phyloP scores from a whole-genome alignment of 2,888 invertebrate genomes.

The Nebria salina region DNA sequence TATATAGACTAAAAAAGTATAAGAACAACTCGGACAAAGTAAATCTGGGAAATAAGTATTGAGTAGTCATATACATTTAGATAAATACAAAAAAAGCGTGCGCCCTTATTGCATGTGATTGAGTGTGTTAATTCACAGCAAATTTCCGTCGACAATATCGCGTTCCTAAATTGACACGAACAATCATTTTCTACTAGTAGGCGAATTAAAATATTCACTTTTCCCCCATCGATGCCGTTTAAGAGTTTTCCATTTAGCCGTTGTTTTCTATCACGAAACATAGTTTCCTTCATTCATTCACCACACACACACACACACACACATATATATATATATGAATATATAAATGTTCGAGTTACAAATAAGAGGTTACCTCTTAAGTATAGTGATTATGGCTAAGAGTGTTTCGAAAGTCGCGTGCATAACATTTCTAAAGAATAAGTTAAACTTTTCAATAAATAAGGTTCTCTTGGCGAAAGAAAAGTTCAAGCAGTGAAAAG shows the following conservation, averaged over 20 bases:
- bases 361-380: neutral
- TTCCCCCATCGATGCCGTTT: neutral
- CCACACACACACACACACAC: neutral
- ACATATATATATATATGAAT: neutral
- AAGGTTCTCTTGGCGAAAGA: neutral
- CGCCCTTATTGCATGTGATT: neutral
- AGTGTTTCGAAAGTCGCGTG: constrained; percentile 3
- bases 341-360: neutral
- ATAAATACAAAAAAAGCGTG: neutral
- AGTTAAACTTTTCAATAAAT: constrained; percentile 17
- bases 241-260: neutral
- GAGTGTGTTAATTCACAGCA: neutral
- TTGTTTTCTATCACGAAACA: neutral
- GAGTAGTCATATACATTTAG: too few species aligned
- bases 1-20: too few species aligned
- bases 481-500: constrained; percentile 2
- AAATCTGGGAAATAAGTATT: too few species aligned
- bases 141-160: neutral
- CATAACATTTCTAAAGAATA: neutral
- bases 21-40: too few species aligned
- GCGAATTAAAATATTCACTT: constrained; percentile 17
- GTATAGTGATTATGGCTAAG: neutral
- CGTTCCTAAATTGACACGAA: neutral
- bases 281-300: neutral
- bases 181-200: constrained; percentile 1